These are phyloP conservation scores for Rotaria sp. DNA, from an alignment of 2,888 invertebrate genomes.

Conservation along the genomic window DNA sequence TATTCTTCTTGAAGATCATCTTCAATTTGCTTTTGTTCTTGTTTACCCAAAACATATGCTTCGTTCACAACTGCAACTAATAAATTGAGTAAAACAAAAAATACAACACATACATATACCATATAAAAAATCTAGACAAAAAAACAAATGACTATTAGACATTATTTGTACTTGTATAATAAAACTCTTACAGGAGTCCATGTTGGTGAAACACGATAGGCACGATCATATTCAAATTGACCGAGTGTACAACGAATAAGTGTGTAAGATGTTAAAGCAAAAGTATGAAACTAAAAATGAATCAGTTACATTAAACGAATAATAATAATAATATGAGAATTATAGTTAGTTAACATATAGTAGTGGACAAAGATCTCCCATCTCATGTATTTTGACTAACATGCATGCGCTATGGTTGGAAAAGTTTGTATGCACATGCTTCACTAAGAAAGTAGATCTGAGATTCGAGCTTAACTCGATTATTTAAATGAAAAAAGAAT, in stretches of 20 bases:
- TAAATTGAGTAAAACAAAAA: background rate
- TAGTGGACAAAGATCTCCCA: too few species aligned
- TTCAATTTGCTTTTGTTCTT: background rate
- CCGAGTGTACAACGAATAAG: conserved; percentile 1
- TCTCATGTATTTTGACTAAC: too few species aligned
- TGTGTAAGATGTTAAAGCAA: background rate
- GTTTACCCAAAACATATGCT: background rate
- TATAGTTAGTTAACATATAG: too few species aligned
- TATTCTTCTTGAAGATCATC: conserved; percentile 1
- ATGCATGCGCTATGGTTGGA: too few species aligned
- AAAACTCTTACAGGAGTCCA: background rate
- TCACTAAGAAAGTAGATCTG: too few species aligned
- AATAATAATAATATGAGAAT: too few species aligned
- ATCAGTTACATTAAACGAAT: too few species aligned
- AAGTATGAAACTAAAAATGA: background rate
- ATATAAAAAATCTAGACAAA: background rate
- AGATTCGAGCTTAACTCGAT: too few species aligned
- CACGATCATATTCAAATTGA: conserved; percentile 28
- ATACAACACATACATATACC: conserved; percentile 7
- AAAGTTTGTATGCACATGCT: too few species aligned
- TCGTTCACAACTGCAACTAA: background rate
- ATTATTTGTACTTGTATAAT: background rate
- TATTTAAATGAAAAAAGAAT: too few species aligned
- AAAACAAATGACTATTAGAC: background rate
- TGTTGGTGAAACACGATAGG: conserved; percentile 11